Conservation (phyloP, 2,888 invertebrate species). For the Nomada ruficornis region DNA sequence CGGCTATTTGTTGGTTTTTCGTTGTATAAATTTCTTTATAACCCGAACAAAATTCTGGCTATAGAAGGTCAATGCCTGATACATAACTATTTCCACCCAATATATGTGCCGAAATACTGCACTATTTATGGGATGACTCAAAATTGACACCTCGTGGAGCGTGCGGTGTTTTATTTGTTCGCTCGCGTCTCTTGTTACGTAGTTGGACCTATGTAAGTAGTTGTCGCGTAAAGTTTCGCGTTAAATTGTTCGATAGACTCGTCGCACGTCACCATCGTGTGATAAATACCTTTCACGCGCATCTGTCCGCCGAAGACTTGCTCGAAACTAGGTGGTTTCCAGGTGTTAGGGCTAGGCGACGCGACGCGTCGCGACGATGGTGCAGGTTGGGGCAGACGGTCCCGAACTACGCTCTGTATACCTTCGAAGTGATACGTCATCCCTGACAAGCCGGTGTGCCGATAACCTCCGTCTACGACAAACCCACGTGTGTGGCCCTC, state of each 20-base stretch:
- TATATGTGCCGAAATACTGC: too few relatives aligned
- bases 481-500: conserved; percentile 70
- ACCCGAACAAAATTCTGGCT: too few relatives aligned
- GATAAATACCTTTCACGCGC: conserved; percentile 69
- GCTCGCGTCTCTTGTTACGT: background rate
- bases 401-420: conserved; percentile 64
- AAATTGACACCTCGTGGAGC: background rate
- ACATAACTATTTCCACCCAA: too few relatives aligned
- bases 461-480: conserved; percentile 73
- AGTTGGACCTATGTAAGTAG: background rate
- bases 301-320: conserved; percentile 61
- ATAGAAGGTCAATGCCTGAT: too few relatives aligned
- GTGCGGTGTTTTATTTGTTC: background rate
- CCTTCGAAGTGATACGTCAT: conserved; percentile 81
- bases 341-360: conserved; percentile 55
- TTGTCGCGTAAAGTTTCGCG: conserved; percentile 33
- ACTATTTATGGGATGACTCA: too few relatives aligned
- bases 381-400: conserved; percentile 64
- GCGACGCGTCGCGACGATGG: conserved; percentile 47
- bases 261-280: conserved; percentile 44
- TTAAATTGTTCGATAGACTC: conserved; percentile 62
- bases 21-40: too few relatives aligned
- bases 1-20: too few relatives aligned
- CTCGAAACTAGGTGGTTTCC: conserved; percentile 55
- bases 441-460: conserved; percentile 79